These are phyloP conservation scores for Acanthochromis polyacanthus DNA, from an alignment of 2,113 vertebrate species.

Conservation along the genomic window DNA sequence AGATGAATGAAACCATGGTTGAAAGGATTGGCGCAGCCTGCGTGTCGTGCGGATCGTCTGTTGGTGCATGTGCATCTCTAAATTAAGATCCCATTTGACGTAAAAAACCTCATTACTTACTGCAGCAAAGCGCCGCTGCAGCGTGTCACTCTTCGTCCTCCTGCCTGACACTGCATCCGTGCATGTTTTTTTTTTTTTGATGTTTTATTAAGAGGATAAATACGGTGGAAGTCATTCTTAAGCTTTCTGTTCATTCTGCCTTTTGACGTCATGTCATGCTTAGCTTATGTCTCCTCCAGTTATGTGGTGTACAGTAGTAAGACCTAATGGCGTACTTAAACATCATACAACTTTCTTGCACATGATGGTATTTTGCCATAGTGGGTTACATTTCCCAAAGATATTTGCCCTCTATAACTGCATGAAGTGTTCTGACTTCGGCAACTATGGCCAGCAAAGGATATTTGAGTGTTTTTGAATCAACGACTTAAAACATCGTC, in stretches of 20 bases:
- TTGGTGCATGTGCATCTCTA: conserved; percentile 17
- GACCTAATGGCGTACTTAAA: neutral
- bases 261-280: conserved; percentile 32
- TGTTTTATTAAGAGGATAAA: conserved; percentile 51
- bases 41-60: conserved; percentile 3
- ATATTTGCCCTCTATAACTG: neutral
- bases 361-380: neutral
- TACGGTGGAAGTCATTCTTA: conserved; percentile 36
- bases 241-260: conserved; percentile 42
- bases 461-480: neutral
- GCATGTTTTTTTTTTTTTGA: neutral
- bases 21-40: conserved; percentile 26
- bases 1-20: conserved; percentile 44
- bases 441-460: neutral
- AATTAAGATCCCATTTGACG: conserved; percentile 51
- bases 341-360: neutral
- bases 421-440: neutral
- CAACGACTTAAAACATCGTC: neutral
- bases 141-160: conserved; percentile 34
- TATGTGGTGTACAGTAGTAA: neutral
- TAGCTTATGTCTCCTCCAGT: neutral
- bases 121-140: neutral
- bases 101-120: conserved; percentile 48
- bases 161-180: neutral
- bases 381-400: neutral